phyloP scores from a whole-genome alignment of 2,797 vertebrate species.

The Ctenosaura bakeri region DNA sequence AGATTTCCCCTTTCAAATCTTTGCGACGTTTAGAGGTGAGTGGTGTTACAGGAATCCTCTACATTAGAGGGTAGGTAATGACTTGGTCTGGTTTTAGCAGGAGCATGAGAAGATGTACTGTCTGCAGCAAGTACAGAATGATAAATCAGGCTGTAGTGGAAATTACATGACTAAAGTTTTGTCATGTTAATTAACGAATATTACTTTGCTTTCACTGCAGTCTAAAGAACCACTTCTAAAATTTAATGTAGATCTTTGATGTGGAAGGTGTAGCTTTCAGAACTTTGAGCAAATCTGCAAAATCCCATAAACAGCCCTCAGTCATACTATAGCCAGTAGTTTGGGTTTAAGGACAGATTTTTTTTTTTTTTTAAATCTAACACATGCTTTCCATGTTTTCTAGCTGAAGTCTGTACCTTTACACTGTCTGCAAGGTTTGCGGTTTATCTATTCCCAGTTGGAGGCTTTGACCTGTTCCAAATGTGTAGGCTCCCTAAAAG shows the following conservation, averaged over 20 bases:
- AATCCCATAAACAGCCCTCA: not conserved
- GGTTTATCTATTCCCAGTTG: slow-evolving; percentile 92
- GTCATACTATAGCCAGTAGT: not conserved
- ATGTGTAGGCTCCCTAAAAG: slow-evolving; percentile 91
- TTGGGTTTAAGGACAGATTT: too few relatives aligned
- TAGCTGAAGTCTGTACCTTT: slow-evolving; percentile 93
- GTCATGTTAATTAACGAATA: not conserved
- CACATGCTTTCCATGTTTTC: slow-evolving; percentile 22
- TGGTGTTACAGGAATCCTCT: slow-evolving; percentile 31
- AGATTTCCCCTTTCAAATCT: slow-evolving; percentile 97
- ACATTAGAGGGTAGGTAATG: not conserved
- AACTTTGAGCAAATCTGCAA: not conserved
- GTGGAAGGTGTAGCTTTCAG: not conserved
- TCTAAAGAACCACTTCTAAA: slow-evolving; percentile 1
- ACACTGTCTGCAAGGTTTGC: slow-evolving; percentile 90
- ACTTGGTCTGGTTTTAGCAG: not conserved
- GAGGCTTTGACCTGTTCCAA: slow-evolving; percentile 92
- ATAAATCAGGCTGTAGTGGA: slow-evolving; percentile 15
- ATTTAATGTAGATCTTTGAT: not conserved
- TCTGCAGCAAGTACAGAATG: not conserved
- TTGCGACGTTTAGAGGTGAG: slow-evolving; percentile 91
- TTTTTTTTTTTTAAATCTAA: not conserved
- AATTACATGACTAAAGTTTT: not conserved
- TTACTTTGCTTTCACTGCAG: not conserved
- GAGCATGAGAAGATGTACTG: slow-evolving; percentile 7